Evolutionary conservation across 2,888 invertebrate genomes (phyloP), one percentile per base, ranked within the genome.

Genomic region (Arctia plantaginis): DNA sequence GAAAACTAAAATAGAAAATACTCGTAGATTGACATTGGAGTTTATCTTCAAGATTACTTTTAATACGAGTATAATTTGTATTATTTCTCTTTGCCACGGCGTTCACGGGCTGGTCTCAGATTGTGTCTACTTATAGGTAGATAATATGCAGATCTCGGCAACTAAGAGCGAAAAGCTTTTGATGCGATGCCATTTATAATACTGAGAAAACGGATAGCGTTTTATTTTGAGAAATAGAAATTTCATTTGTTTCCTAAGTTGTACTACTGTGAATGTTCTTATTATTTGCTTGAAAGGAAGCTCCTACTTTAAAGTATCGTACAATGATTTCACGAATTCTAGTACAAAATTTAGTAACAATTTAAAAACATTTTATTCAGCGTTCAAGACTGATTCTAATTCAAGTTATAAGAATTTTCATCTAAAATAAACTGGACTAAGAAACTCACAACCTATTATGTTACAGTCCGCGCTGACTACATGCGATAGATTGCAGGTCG

Each of bases 31-130:
- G 84, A 83, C 86, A 88, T 87, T 85, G 83, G 82, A 77, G 79
- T 44, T 35, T 23, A 12, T 30, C 30, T 74, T 75, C 79, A 74
- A 83, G 85, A 80, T 85, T 83, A 84, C 88, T 89, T 88, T 90
- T 87, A 89, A 87, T 83, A 88, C 8, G 8, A 41, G 1, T 8
- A 12, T 90, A 91, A 90, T 91, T 90, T 89, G 85, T 84, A 86
- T 87, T 88, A 89, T 90, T 90, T 86, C 86, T 89, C 88, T 87
- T 83, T 82, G 73, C 76, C 72, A 76, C 72, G 79, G 77, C 83
- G 77, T 78, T 80, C 72, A 71, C 76, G 77, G 81, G 74, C 74
- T 77, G 77, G 72, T 77, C 75, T 77, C 71, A 77, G 75, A 77
- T 83, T 51, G 59, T 72, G 72, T 80, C 75, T 75, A 82, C 78